Evolutionary conservation across 2,113 vertebrate species (phyloP), one percentile per base, ranked within the genome.

Genomic region (Antigone vipio): DNA sequence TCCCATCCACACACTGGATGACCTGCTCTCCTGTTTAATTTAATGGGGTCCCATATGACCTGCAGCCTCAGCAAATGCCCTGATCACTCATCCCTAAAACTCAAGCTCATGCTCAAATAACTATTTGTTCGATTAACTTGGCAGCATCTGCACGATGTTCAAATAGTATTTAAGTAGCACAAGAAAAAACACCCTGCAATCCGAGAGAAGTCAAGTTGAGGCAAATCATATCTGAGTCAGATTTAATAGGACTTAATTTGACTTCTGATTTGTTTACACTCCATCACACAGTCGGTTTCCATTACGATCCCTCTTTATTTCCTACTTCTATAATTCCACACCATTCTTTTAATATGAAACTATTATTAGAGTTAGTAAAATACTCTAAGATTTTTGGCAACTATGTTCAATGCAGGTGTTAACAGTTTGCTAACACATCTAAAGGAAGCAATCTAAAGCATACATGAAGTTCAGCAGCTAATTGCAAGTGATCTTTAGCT

Each of bases 231-330:
- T 60, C 73, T 45, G 38, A 93, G 80, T 87, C 80, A 87, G 52
- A 93, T 69, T 82, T 82, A 92, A 92, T 12, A 67, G 67, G 89
- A 73, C 42, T 73, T 95, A 87, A 92, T 96, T 96, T 89, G 55
- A 91, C 84, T 96, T 88, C 77, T 91, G 71, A 80, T 92, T 82
- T 93, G 66, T 93, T 95, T 94, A 88, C 62, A 91, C 84, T 87
- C 95, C 84, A 79, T 94, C 55, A 79, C 84, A 53, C 77, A 95
- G 88, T 67, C 72, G 71, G 91, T 62, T 90, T 85, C 76, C 73
- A 87, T 82, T 89, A 92, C 5, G 15, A 76, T 72, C 20, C 32
- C 45, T 93, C 62, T 85, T 91, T 81, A 58, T 73, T 73, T 89
- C 22, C 58, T 87, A 34, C 7, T 72, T 72, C 47, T 69, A 2